Conservation (phyloP, 2,888 invertebrate species). For the Galeopsomyia nigrocyanea region DNA sequence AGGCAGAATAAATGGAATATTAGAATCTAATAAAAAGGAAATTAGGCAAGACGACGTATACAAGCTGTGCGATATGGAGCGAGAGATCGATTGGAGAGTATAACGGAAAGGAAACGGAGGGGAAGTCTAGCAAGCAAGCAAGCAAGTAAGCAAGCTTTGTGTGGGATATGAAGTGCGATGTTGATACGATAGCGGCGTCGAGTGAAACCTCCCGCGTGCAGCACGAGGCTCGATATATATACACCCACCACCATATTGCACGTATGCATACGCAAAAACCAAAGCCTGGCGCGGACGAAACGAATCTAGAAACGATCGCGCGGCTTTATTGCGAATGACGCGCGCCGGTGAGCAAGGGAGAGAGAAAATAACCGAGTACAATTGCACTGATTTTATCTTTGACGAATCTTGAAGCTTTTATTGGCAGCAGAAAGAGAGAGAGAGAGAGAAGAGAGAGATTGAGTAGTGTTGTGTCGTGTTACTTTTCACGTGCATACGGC, state of each 20-base stretch:
- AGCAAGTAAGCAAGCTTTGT: neutral
- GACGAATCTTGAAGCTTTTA: constrained; percentile 18
- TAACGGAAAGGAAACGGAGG: too few species aligned
- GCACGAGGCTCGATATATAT: neutral
- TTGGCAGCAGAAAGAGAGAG: neutral
- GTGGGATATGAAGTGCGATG: constrained; percentile 65
- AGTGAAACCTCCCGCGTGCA: constrained; percentile 47
- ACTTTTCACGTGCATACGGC: too few species aligned
- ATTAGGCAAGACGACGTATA: constrained; percentile 11
- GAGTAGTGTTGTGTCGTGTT: too few species aligned
- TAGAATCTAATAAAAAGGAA: constrained; percentile 4
- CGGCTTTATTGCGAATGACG: neutral
- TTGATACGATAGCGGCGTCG: constrained; percentile 59
- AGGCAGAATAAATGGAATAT: constrained; percentile 5
- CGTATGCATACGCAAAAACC: constrained; percentile 8
- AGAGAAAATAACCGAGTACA: constrained; percentile 15
- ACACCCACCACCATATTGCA: neutral
- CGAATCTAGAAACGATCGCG: constrained; percentile 34
- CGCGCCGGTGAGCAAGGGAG: too few species aligned
- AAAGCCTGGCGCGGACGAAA: too few species aligned
- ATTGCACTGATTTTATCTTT: constrained; percentile 22
- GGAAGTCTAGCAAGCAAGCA: too few species aligned
- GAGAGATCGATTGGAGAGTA: too few species aligned
- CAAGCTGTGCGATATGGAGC: neutral
- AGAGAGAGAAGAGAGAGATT: too few species aligned